phyloP scores from a whole-genome alignment of 2,888 invertebrate species.

The Hirtodrosophila cameraria region DNA sequence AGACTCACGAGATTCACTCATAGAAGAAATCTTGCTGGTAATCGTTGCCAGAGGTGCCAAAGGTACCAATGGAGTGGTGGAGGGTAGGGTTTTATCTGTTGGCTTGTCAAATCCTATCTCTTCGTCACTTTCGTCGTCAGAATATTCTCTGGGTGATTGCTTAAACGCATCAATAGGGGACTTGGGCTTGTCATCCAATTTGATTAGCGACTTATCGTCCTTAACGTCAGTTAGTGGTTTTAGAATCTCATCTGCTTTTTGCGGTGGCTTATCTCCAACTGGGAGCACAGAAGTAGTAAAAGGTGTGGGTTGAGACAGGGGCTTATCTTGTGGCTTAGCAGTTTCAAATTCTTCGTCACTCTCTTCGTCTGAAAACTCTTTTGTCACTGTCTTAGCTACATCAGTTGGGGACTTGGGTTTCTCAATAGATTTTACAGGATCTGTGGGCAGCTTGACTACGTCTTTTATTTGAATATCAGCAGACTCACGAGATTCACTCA shows the following conservation, averaged over 20 bases:
- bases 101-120: background rate
- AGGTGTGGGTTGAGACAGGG: background rate
- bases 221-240: background rate
- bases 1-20: background rate
- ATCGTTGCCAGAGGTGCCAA: background rate
- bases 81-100: background rate
- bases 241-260: conserved; percentile 2
- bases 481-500: background rate
- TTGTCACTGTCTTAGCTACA: background rate
- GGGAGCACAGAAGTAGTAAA: background rate
- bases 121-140: background rate
- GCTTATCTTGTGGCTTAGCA: conserved; percentile 3
- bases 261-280: conserved; percentile 1
- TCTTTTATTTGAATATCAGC: conserved; percentile 4
- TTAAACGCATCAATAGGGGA: conserved; percentile 14
- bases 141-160: conserved; percentile 3
- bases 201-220: conserved; percentile 1
- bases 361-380: conserved; percentile 10
- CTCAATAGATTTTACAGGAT: background rate
- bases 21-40: background rate
- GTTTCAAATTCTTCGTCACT: conserved; percentile 8
- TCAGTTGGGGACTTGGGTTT: background rate
- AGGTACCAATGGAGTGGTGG: background rate
- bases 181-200: conserved; percentile 21
- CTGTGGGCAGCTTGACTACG: conserved; percentile 4